Conservation (phyloP, 2,113 vertebrate species). For the Varanus komodoensis region DNA sequence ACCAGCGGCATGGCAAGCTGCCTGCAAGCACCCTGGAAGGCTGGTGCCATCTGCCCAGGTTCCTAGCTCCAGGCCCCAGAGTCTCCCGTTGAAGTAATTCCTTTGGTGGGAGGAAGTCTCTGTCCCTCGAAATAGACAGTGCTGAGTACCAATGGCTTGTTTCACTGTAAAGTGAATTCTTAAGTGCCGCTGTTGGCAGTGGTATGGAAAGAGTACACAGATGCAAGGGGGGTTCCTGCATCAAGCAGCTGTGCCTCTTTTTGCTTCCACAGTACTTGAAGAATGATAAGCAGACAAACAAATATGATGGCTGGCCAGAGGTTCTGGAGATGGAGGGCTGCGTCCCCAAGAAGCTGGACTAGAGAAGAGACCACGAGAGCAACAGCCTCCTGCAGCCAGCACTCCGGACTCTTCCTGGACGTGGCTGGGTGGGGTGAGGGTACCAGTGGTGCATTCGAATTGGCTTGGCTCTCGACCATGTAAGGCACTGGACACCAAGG, state of each 20-base stretch:
- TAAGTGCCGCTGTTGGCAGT: neutral
- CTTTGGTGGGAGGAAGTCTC: neutral
- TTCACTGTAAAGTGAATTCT: neutral
- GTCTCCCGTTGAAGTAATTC: neutral
- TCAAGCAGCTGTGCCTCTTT: neutral
- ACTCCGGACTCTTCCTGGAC: neutral
- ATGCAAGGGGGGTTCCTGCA: neutral
- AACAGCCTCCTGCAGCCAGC: neutral
- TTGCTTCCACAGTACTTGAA: slow-evolving; percentile 74
- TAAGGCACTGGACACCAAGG: neutral
- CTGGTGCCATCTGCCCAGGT: neutral
- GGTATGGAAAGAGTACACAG: neutral
- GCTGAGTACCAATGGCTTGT: neutral
- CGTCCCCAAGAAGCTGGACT: slow-evolving; percentile 73
- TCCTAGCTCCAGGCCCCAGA: neutral
- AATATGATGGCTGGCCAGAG: slow-evolving; percentile 87
- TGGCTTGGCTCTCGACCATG: neutral
- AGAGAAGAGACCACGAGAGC: slow-evolving; percentile 3
- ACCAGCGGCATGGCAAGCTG: neutral
- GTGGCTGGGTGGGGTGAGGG: neutral
- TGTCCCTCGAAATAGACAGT: neutral
- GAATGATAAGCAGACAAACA: slow-evolving; percentile 77
- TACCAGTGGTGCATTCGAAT: neutral
- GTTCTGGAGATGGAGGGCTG: slow-evolving; percentile 85
- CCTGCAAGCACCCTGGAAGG: neutral